Percentiles rank a stretch among this genome's conserved stretches.
These are phyloP conservation scores for Brachyopa scutellaris DNA, from an alignment of 2,888 invertebrate genomes.

Conservation along the genomic window DNA sequence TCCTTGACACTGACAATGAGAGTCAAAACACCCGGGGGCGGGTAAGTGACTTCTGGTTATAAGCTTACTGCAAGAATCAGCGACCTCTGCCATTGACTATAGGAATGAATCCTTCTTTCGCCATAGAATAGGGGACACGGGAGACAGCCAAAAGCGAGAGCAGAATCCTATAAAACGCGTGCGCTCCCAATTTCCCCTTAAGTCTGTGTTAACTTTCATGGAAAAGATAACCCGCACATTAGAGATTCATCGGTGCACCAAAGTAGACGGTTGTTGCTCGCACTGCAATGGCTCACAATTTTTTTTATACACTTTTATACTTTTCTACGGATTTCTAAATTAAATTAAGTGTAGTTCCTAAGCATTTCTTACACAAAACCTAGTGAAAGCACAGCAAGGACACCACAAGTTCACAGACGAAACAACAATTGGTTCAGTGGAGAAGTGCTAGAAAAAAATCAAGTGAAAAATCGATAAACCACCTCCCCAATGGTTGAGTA, in stretches of 20 bases:
- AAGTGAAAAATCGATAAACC: slow-evolving; percentile 72
- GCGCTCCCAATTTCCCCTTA: slow-evolving; percentile 47
- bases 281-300: slow-evolving; percentile 49
- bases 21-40: slow-evolving; percentile 62
- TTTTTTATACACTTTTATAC: slow-evolving; percentile 68
- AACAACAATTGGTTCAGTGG: slow-evolving; percentile 7
- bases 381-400: slow-evolving; percentile 1
- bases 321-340: slow-evolving; percentile 60
- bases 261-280: slow-evolving; percentile 70
- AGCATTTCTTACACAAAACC: neutral
- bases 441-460: slow-evolving; percentile 40
- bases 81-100: slow-evolving; percentile 63
- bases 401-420: neutral
- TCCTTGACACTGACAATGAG: slow-evolving; percentile 72
- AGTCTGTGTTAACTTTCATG: slow-evolving; percentile 1
- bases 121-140: neutral
- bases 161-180: slow-evolving; percentile 39
- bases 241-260: slow-evolving; percentile 53
- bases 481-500: slow-evolving; percentile 59
- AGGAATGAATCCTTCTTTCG: slow-evolving; percentile 24
- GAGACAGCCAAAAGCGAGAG: slow-evolving; percentile 18
- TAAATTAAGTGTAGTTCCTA: slow-evolving; percentile 67
- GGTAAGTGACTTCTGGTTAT: slow-evolving; percentile 62
- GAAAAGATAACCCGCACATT: slow-evolving; percentile 21
- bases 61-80: slow-evolving; percentile 54